Evolutionary conservation across 2,797 vertebrate genomes (phyloP), one percentile per base, ranked within the genome.

Genomic region (Astyanax mexicanus): DNA sequence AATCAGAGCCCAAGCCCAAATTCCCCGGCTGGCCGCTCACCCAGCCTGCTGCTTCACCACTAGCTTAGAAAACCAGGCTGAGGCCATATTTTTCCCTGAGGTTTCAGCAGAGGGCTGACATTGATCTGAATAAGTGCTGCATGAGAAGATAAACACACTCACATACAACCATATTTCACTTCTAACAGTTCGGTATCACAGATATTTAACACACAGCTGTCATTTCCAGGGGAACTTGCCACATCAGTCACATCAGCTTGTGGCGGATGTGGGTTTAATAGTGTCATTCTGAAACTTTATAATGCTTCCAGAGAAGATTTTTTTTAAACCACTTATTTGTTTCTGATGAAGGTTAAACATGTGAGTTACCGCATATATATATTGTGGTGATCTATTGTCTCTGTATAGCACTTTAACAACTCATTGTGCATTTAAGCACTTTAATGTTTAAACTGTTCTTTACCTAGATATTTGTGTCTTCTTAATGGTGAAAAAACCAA

Each of bases 1-100:
- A 61, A 69, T 54, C 54, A 71, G 37, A 47, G 44, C 60, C 65
- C 29, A 49, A 19, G 54, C 64, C 68, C 64, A 61, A 62, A 66
- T 76, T 76, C 69, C 47, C 19, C 35, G 38, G 68, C 25, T 51
- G 32, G 64, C 17, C 65, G 17, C 61, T 38, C 3, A 6, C 13
- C 12, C 25, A 55, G 11, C 6, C 11, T 55, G 49, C 49, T 62
- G 35, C 32, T 37, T 40, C 15, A 52, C 51, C 21, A 52, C 12
- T 23, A 27, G 52, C 23, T 13, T 15, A 57, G 15, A 57, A 27
- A 57, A n/a, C 54, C 17, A 25, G 57, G 27, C 25, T 32, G 27
- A 35, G 7, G 32, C 27, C 13, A 11, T 55, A 12, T 12, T 55
- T 57, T 25, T 25, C 13, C 35, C 8, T 5, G 27, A 74, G 25